Percentiles rank a stretch among this genome's conserved stretches.
Evolutionary conservation across 2,113 vertebrate genomes (phyloP).

Genomic region (Xerus inauris): DNA sequence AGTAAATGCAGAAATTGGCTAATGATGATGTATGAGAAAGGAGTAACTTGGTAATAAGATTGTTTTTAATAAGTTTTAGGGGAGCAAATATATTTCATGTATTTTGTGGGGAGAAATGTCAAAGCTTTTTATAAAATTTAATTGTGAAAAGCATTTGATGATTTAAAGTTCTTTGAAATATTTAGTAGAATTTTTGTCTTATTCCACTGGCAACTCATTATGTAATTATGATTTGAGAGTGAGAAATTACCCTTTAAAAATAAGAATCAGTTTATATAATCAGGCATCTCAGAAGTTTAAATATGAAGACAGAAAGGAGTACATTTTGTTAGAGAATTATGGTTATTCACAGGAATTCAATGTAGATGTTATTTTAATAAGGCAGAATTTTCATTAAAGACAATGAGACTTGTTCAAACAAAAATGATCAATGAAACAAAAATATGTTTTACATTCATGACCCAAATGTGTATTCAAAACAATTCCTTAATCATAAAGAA

Average conservation of each 20-base stretch:
- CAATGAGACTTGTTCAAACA: neutral
- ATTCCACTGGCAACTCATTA: neutral
- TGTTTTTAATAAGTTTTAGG: neutral
- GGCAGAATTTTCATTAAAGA: neutral
- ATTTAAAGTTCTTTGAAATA: neutral
- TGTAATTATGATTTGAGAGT: neutral
- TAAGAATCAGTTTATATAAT: neutral
- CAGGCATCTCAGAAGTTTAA: neutral
- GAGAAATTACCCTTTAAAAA: neutral
- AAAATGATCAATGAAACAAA: slow-evolving; percentile 9
- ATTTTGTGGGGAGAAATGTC: neutral
- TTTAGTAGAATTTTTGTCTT: neutral
- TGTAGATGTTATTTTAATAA: slow-evolving; percentile 18
- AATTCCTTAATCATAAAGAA: slow-evolving; percentile 34
- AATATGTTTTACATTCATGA: neutral
- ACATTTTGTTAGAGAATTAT: neutral
- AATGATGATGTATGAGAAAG: neutral
- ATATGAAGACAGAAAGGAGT: neutral
- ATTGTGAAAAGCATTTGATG: neutral
- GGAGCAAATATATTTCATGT: neutral
- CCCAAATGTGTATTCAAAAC: neutral
- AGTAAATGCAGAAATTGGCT: neutral
- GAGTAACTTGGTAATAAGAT: neutral
- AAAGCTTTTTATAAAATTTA: neutral
- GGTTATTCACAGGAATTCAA: neutral